A percentile compares a stretch with the other conserved stretches of the same genome.
phyloP scores from a whole-genome alignment of 2,113 vertebrate species.

The Prunella fulvescens region DNA sequence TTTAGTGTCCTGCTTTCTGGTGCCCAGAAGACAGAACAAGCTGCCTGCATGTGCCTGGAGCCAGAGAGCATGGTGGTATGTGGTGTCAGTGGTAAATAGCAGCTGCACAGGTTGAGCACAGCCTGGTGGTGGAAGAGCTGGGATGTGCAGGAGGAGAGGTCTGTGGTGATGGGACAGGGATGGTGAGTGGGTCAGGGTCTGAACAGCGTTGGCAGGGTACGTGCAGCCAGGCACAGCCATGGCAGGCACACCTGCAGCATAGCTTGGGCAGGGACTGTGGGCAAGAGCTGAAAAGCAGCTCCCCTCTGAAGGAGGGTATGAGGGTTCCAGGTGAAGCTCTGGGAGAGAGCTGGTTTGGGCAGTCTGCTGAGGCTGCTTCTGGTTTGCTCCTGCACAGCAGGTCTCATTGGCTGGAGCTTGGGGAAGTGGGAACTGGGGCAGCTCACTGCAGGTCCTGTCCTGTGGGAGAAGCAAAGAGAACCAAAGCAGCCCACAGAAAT shows the following conservation, averaged over 20 bases:
- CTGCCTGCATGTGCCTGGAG: neutral
- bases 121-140: neutral
- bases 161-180: neutral
- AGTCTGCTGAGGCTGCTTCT: neutral
- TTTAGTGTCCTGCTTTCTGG: neutral
- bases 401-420: neutral
- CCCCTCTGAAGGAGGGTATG: neutral
- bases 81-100: neutral
- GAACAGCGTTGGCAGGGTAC: fast-evolving
- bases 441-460: neutral
- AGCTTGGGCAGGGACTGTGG: neutral
- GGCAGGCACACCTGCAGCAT: fast-evolving
- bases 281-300: neutral
- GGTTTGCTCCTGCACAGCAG: neutral
- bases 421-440: neutral
- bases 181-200: neutral
- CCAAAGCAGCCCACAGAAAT: neutral
- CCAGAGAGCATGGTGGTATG: neutral
- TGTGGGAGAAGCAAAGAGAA: neutral
- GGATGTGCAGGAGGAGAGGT: neutral
- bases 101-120: neutral
- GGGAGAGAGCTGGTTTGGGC: neutral
- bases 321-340: neutral
- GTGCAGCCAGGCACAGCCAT: fast-evolving
- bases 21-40: neutral